Conservation (phyloP, 1,140 invertebrate species). For the Camponotus pennsylvanicus region DNA sequence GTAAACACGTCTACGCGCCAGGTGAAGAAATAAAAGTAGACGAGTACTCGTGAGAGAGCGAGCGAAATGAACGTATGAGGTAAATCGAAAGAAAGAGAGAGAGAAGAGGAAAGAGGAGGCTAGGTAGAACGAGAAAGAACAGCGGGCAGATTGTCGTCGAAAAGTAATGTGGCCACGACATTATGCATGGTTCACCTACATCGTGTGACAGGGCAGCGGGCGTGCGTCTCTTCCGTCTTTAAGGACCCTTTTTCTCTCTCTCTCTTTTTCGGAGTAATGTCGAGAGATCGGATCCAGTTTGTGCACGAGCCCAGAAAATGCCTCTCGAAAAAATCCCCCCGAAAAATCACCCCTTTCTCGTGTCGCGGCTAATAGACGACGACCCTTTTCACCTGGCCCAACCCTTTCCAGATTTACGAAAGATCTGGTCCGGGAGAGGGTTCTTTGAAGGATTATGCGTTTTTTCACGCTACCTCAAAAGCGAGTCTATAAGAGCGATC, state of each 20-base stretch:
- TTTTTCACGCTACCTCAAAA: conserved; percentile 61
- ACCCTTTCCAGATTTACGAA: conserved; percentile 71
- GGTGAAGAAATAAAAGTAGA: conserved; percentile 19
- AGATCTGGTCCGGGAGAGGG: conserved; percentile 37
- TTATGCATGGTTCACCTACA: conserved; percentile 80
- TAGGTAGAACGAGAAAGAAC: conserved; percentile 25
- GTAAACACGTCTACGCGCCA: conserved; percentile 34
- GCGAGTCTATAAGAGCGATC: conserved; percentile 33
- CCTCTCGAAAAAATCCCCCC: conserved; percentile 57
- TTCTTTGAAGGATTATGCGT: conserved; percentile 50
- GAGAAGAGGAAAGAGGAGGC: background rate
- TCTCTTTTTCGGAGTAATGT: background rate
- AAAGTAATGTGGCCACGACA: conserved; percentile 72
- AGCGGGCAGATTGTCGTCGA: conserved; percentile 61
- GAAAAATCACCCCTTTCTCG: conserved; percentile 75
- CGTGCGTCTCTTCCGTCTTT: conserved; percentile 68
- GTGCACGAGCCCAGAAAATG: conserved; percentile 84
- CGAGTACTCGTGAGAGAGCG: background rate
- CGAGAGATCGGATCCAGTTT: conserved; percentile 79
- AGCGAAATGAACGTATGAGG: background rate
- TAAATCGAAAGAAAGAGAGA: background rate
- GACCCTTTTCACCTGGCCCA: conserved; percentile 73
- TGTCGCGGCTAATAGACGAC: conserved; percentile 75
- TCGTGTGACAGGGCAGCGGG: conserved; percentile 70
- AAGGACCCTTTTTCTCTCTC: conserved; percentile 54